Base-by-base conservation (phyloP, 2,113 vertebrate species). In the Dicerorhinus sumatrensis region DNA sequence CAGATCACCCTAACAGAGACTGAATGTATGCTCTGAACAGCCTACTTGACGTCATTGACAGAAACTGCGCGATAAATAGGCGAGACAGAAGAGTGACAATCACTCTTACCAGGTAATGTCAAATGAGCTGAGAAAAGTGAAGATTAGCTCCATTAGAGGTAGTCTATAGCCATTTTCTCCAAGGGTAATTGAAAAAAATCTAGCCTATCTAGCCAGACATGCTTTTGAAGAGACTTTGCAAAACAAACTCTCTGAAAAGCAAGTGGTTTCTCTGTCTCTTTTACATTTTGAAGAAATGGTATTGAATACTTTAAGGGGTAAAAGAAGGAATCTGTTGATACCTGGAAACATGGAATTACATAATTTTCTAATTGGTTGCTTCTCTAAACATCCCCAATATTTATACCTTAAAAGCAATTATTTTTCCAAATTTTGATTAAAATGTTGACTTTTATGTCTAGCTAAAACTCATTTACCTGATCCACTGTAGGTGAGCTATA, bases 341-440 rank as follows among this genome's bases (percentile, higher is more conserved):
- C 7, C 5, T 70, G 21, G 2, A 87, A 89, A 94, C 10, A 95
- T 3, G 4, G 73, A 80, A 69, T 90, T 56, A 58, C 4, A 11
- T 3, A 54, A 29, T 39, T 87, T 97, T 81, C 65, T 36, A 69
- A 51, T 8, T 46, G 21, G 17, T 79, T 63, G 3, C 4, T 94
- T 3, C 46, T 75, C 17, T 31, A 88, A 93, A 65, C 4, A 77
- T 31, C 21, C 6, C 11, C 33, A 76, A 27, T 76, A 51, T 56
- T 62, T 82, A 51, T 56, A 65, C 6, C 6, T 75, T 87, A 48
- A 62, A 83, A 91, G 33, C 29, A 67, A 82, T 46, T 88, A 67
- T 96, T 92, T 88, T 85, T 72, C 33, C 31, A 42, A 94, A 31
- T 25, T 77, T 73, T 96, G 11, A 82, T 81, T 67, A 42, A 51